Evolutionary conservation across 2,797 vertebrate species (phyloP), one percentile per base, ranked within the genome.

Genomic region (Hafferia zeledoni): DNA sequence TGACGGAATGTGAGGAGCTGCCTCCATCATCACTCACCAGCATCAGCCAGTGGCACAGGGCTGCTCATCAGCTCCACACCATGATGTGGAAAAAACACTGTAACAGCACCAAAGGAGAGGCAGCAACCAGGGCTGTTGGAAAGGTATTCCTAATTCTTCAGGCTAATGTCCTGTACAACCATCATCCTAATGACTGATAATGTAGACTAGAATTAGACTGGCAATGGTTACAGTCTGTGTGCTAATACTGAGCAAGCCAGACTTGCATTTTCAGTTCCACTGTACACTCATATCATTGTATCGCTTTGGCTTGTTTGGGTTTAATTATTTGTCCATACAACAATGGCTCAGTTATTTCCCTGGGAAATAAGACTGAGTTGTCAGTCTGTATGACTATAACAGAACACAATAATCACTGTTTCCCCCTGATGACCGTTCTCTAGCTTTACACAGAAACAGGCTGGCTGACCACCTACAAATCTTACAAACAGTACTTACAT

Each of bases 401-500:
- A 82, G 89, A 90, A 82, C 64, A 81, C 17, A 63, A 50, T 86
- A 74, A 80, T 74, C 19, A 30, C 15, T 56, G 83, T 68, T 56
- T 80, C 65, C 57, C 68, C 49, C 33, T 37, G 43, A 57, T n/a
- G 60, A 31, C 50, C 43, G 27, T 24, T 94, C 61, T 84, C 72
- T 56, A 87, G 82, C 37, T 55, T 49, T 47, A 46, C 86, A 78
- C 71, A 93, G 71, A 83, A 85, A 47, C 75, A 33, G 28, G 53
- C 53, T 71, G 47, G 56, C 74, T 50, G 52, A 84, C 82, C 90
- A 89, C 90, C 89, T 35, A 53, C 92, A 93, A 79, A 78, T 33
- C 57, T 85, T 89, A 79, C 44, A 67, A 47, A 85, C 46, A 55
- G 35, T 61, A 46, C 50, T 94, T 75, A n/a, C 37, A 56, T 57